Base-by-base conservation (phyloP, 2,888 invertebrate genomes). In the Drosophila lacicola region DNA sequence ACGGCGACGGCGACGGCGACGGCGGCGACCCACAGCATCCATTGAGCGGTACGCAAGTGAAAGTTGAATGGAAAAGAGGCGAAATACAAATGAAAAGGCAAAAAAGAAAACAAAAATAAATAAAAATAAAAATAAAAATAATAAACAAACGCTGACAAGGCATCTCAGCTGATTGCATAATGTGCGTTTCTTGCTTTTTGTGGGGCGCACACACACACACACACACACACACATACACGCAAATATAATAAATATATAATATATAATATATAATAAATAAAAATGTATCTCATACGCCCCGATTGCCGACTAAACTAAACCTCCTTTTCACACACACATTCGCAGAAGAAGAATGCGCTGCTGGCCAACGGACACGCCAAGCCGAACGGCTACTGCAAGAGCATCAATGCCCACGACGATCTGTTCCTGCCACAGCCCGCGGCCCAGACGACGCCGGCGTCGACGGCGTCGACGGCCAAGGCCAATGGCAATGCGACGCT, bases 311-410 rank as follows among this genome's bases (percentile, higher is more conserved):
- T 17, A 17, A 29, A 46, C 42, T 36, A 19, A 42, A 14, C 21
- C 53, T 39, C 42, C 14, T 34, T 10, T 39, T 33, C 47, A 42
- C 11, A 4, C 11, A 4, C 25, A n/a, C 33, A 9, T 17, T 74
- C 78, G 10, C 64, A 82, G 82, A 85, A 79, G 46, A 84, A 79
- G 70, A 87, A 83, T 46, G 78, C 72, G 8, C 53, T 54, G 44
- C 57, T 78, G 51, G 75, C 87, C 58, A 90, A 90, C 57, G 87
- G 75, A 55, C 78, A 79, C 29, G 72, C 81, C 61, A 78, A 80
- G 49, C 88, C 80, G 63, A 81, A 80, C 17, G 89, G 88, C 53
- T 80, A 88, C 77, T 88, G 88, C 70, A 90, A 87, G 73, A 88
- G 89, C 72, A 88, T 82, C 70, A 82, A 84, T 61, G 82, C 88